Percentiles rank a stretch among this genome's conserved stretches.
Evolutionary conservation across 2,113 vertebrate species (phyloP).

Genomic region (Heloderma charlesbogerti): DNA sequence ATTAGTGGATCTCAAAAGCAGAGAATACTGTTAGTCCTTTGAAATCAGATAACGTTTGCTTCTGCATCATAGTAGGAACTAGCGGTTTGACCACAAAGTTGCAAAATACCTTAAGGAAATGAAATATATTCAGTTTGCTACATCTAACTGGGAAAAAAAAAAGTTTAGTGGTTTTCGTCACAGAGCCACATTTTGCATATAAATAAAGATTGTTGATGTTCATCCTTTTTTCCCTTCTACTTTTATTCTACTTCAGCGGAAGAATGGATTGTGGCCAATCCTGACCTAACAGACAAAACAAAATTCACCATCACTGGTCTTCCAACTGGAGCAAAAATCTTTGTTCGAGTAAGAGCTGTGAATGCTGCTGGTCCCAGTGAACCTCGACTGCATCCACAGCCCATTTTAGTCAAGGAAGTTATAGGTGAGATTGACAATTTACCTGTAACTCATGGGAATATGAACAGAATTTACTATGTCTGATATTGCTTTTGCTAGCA

Average conservation of each 20-base stretch:
- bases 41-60: not conserved
- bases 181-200: not conserved
- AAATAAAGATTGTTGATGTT: constrained; percentile 19
- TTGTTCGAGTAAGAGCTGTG: constrained; percentile 92
- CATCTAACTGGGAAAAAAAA: not conserved
- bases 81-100: not conserved
- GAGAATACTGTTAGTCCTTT: not conserved
- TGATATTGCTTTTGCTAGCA: not conserved
- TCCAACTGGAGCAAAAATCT: constrained; percentile 85
- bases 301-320: constrained; percentile 91
- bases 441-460: not conserved
- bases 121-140: not conserved
- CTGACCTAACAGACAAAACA: constrained; percentile 91
- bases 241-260: constrained; percentile 77
- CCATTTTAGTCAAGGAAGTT: constrained; percentile 93
- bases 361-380: constrained; percentile 91
- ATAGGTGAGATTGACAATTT: constrained; percentile 83
- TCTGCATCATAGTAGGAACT: not conserved
- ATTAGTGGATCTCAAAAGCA: not conserved
- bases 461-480: not conserved
- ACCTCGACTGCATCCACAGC: constrained; percentile 87
- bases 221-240: constrained; percentile 17
- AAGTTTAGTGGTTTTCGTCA: not conserved
- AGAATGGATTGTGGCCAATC: constrained; percentile 89
- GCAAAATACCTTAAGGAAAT: not conserved